Conservation (phyloP, 2,113 vertebrate species). For the Ptychochromis oligacanthus region DNA sequence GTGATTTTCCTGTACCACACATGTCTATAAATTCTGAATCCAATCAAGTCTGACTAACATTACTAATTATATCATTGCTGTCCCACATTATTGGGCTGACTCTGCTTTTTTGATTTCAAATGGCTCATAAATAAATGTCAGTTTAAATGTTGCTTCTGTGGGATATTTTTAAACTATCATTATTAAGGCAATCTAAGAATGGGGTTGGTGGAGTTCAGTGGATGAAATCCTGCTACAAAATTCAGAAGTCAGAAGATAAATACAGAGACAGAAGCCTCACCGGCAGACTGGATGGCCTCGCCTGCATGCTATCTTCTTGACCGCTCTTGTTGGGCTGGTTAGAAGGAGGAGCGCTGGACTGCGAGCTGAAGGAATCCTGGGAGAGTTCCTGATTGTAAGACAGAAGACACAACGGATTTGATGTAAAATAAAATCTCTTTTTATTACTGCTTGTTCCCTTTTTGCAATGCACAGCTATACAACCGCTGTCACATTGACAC, state of each 20-base stretch:
- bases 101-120: not conserved
- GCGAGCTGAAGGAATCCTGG: slow-evolving; percentile 98
- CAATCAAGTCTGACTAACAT: slow-evolving; percentile 6
- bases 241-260: not conserved
- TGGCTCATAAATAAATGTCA: not conserved
- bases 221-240: not conserved
- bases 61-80: not conserved
- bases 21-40: not conserved
- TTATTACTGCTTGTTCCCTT: not conserved
- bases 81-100: not conserved
- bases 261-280: slow-evolving; percentile 81
- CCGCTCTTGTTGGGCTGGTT: slow-evolving; percentile 93
- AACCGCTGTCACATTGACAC: not conserved
- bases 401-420: not conserved
- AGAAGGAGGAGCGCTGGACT: slow-evolving; percentile 93
- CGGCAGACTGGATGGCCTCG: slow-evolving; percentile 96
- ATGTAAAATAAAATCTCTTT: not conserved
- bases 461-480: not conserved
- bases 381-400: slow-evolving; percentile 88
- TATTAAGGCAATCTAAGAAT: not conserved
- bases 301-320: slow-evolving; percentile 95
- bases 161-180: not conserved
- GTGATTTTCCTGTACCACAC: not conserved
- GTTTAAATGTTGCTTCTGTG: not conserved
- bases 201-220: not conserved